Conservation (phyloP, 2,113 vertebrate genomes). For the Dascyllus trimaculatus region DNA sequence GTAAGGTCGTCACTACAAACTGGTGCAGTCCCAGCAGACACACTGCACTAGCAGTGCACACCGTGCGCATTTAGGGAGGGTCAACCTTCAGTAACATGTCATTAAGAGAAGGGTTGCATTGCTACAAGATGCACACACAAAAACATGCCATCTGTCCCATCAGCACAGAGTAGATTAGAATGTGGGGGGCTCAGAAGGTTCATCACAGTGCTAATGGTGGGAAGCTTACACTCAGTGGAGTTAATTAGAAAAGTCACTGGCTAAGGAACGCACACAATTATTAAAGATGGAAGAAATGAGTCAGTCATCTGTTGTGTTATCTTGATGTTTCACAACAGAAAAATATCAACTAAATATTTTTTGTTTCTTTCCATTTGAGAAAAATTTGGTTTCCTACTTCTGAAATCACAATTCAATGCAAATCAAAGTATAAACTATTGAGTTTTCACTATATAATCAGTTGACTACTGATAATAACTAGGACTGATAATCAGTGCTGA, state of each 20-base stretch:
- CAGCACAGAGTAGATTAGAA: slow-evolving; percentile 80
- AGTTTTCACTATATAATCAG: no score
- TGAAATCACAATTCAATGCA: no score
- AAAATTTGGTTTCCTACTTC: no score
- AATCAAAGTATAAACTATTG: no score
- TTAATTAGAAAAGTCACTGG: slow-evolving; percentile 67
- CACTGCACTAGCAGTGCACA: neutral
- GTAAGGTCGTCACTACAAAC: neutral
- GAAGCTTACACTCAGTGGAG: slow-evolving; percentile 57
- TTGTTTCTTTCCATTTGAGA: no score
- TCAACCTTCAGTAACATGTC: slow-evolving; percentile 15
- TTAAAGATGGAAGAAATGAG: neutral
- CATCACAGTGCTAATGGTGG: slow-evolving; percentile 23
- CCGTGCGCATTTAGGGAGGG: slow-evolving; percentile 18
- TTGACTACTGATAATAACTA: no score
- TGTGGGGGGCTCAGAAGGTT: slow-evolving; percentile 59
- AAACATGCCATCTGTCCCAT: slow-evolving; percentile 81
- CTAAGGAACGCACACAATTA: slow-evolving; percentile 34
- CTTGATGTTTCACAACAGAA: neutral
- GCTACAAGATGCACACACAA: slow-evolving; percentile 42
- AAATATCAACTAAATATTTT: no score
- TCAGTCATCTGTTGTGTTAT: neutral
- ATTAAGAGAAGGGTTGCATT: slow-evolving; percentile 50
- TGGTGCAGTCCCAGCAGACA: slow-evolving; percentile 15
- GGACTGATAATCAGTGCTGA: no score